Conservation (phyloP, 2,113 vertebrate species). For the Poeciliopsis prolifica region DNA sequence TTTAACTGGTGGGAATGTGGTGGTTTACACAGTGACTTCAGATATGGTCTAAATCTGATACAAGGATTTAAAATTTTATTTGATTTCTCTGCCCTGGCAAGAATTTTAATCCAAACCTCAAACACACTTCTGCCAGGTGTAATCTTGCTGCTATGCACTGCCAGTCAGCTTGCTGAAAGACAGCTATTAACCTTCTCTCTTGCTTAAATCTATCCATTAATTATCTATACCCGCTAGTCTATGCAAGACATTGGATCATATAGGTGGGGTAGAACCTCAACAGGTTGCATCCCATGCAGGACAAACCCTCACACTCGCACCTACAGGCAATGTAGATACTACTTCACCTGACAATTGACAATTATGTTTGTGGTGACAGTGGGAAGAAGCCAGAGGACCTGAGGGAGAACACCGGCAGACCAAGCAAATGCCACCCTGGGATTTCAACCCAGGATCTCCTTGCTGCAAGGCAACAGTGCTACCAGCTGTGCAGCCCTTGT, state of each 20-base stretch:
- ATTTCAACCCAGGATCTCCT: no score
- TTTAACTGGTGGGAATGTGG: neutral
- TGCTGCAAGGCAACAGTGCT: no score
- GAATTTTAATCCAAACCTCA: neutral
- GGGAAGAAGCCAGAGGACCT: no score
- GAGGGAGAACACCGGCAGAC: no score
- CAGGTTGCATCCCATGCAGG: no score
- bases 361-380: no score
- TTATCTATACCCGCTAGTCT: neutral
- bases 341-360: no score
- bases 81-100: neutral
- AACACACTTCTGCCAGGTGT: neutral
- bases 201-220: neutral
- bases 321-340: no score
- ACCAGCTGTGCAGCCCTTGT: no score
- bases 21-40: neutral
- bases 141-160: neutral
- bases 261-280: neutral
- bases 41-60: neutral
- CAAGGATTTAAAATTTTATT: neutral
- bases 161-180: neutral
- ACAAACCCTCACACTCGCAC: no score
- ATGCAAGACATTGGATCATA: neutral
- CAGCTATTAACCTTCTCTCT: neutral
- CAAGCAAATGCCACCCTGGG: no score